These are phyloP conservation scores for Poeciliopsis retropinna DNA, from an alignment of 2,113 vertebrate genomes.

Conservation along the genomic window DNA sequence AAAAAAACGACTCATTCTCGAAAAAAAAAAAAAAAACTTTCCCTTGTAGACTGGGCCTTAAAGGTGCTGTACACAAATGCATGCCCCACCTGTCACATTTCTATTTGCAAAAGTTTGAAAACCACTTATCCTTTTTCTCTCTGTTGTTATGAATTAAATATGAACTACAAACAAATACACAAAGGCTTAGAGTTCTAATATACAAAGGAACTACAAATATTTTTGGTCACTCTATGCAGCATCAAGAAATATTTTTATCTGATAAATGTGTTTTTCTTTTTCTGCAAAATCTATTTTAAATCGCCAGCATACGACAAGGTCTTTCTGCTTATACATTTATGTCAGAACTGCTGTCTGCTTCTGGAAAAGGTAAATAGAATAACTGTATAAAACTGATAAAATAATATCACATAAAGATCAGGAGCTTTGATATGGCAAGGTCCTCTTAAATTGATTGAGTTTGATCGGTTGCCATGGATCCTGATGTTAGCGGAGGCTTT, in stretches of 20 bases:
- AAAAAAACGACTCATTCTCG: too few relatives aligned
- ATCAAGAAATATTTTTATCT: background rate
- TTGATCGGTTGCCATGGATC: background rate
- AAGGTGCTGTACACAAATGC: background rate
- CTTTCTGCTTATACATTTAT: background rate
- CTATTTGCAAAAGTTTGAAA: background rate
- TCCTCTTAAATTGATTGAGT: background rate
- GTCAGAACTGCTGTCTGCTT: background rate
- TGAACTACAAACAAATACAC: too few relatives aligned
- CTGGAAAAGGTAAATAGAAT: background rate
- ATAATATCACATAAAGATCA: background rate
- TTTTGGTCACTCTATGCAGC: background rate
- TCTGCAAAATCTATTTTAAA: background rate
- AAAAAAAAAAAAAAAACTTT: too few relatives aligned
- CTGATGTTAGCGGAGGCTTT: background rate
- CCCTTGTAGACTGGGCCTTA: too few relatives aligned
- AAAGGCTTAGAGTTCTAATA: too few relatives aligned
- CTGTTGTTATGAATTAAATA: background rate
- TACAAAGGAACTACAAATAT: background rate
- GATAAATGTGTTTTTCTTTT: background rate
- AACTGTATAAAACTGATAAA: conserved; percentile 8
- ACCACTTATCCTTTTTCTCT: background rate
- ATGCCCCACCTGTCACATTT: background rate
- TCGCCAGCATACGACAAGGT: background rate
- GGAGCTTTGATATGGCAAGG: background rate